phyloP scores from a whole-genome alignment of 2,113 vertebrate genomes.

The Oenanthe melanoleuca region DNA sequence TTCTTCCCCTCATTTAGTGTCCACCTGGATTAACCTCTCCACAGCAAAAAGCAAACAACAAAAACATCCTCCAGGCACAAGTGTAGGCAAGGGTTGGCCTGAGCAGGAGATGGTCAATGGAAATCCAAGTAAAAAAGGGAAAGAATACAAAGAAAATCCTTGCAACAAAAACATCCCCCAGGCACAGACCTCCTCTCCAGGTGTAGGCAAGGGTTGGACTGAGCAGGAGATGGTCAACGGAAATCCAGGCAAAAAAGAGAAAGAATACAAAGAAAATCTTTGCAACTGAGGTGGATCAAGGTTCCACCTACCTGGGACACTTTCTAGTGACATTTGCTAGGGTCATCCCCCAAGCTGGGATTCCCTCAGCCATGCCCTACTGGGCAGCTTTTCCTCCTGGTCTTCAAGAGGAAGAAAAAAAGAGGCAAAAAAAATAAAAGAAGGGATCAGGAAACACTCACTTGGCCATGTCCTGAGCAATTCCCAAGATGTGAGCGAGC shows the following conservation, averaged over 20 bases:
- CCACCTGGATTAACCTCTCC: neutral
- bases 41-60: neutral
- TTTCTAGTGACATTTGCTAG: neutral
- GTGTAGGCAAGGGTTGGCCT: neutral
- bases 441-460: constrained; percentile 8
- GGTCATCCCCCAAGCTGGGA: neutral
- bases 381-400: neutral
- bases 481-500: neutral
- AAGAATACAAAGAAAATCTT: neutral
- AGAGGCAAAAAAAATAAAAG: neutral
- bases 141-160: neutral
- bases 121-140: neutral
- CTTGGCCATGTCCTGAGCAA: constrained; percentile 44
- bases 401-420: neutral
- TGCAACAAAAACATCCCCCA: neutral
- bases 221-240: neutral
- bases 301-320: neutral
- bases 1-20: neutral
- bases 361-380: neutral
- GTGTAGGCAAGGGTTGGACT: neutral
- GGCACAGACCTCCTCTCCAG: neutral
- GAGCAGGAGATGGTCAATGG: neutral
- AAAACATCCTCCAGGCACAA: neutral
- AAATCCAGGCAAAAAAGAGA: neutral
- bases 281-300: neutral